Percentiles rank a stretch among this genome's conserved stretches.
Evolutionary conservation across 2,797 vertebrate genomes (phyloP).

Genomic region (Rhinogobio ventralis): DNA sequence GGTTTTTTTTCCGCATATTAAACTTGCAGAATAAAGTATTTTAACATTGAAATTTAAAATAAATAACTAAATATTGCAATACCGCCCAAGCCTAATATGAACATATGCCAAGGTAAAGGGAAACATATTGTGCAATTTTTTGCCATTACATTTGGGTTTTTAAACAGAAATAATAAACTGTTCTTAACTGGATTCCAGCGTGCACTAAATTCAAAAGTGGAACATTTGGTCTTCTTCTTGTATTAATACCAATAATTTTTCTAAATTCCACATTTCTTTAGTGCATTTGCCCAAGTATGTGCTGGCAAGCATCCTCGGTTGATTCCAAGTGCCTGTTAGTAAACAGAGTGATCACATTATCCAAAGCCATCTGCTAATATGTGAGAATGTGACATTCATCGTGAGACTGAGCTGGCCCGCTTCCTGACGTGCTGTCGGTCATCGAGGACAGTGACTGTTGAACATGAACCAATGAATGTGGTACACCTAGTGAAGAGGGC

Average conservation of each 20-base stretch:
- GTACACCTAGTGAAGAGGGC: background rate
- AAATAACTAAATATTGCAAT: background rate
- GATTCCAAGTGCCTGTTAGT: constrained; percentile 33
- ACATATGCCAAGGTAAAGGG: background rate
- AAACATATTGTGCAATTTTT: background rate
- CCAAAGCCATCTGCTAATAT: constrained; percentile 48
- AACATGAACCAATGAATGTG: constrained; percentile 9
- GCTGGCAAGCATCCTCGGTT: constrained; percentile 22
- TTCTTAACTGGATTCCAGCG: background rate
- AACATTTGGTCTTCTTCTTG: constrained; percentile 14
- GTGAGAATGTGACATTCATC: constrained; percentile 38
- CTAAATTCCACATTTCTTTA: constrained; percentile 30
- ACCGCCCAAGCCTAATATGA: background rate
- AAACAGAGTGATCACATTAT: constrained; percentile 48
- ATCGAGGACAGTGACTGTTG: constrained; percentile 24
- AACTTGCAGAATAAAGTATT: background rate
- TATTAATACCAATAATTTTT: constrained; percentile 9
- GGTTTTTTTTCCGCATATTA: background rate
- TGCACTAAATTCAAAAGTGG: background rate
- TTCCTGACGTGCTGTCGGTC: constrained; percentile 32
- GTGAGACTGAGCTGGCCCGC: constrained; percentile 14
- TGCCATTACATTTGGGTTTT: background rate
- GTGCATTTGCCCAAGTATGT: background rate
- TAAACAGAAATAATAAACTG: background rate
- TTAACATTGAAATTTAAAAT: background rate